Percentiles rank a stretch among this genome's conserved stretches.
Conservation (phyloP, 2,888 invertebrate species). For the Pseudococcus jackbeardsleyi region DNA sequence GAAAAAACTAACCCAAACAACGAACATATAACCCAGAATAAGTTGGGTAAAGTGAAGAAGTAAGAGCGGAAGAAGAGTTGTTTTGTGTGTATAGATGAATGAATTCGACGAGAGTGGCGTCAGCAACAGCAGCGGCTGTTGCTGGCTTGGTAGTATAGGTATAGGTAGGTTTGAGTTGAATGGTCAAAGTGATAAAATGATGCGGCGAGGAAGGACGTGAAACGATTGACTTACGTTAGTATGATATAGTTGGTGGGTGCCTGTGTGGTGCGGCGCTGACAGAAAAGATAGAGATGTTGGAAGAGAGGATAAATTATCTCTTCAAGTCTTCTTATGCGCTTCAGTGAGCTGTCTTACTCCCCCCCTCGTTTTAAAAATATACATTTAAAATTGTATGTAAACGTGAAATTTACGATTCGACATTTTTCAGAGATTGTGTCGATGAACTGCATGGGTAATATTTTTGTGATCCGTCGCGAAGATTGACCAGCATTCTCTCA, state of each 20-base stretch:
- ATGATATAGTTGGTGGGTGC: background rate
- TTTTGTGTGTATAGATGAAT: constrained; percentile 22
- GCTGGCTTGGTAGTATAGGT: background rate
- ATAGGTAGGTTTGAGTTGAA: background rate
- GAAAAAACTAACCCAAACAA: constrained; percentile 9
- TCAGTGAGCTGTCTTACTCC: background rate
- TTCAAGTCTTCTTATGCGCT: too few species aligned
- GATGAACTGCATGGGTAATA: too few species aligned
- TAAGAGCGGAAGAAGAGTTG: background rate
- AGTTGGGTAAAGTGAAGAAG: background rate
- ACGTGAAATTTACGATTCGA: too few species aligned
- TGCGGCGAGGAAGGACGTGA: background rate
- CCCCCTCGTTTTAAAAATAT: background rate
- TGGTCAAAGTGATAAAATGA: background rate
- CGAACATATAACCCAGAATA: constrained; percentile 21
- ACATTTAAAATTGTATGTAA: too few species aligned
- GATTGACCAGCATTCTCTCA: too few species aligned
- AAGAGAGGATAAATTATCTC: constrained; percentile 2
- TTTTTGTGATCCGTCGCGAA: too few species aligned
- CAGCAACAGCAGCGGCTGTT: background rate
- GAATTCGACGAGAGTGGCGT: background rate
- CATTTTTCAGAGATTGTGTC: too few species aligned
- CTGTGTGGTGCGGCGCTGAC: background rate
- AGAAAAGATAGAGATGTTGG: background rate
- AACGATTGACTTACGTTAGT: constrained; percentile 16